Conservation (phyloP, 2,888 invertebrate species). For the Xanthia icteritia region DNA sequence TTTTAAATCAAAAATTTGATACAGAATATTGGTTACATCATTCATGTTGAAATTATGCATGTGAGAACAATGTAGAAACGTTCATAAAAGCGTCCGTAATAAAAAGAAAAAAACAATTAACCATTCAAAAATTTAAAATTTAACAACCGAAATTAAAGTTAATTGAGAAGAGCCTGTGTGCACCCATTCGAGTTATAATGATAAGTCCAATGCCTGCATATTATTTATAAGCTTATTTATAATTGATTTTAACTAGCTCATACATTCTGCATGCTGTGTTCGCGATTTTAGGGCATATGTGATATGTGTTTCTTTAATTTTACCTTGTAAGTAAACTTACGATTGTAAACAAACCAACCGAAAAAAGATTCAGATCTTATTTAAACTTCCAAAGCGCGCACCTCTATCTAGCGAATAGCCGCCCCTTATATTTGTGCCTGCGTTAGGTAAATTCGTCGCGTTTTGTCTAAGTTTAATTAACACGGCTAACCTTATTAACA, state of each 20-base stretch:
- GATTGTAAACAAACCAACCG: not conserved
- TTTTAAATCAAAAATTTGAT: no score
- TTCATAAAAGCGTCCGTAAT: no score
- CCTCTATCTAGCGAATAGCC: slow-evolving; percentile 8
- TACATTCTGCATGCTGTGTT: not conserved
- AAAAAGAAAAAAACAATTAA: no score
- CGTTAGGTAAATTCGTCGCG: slow-evolving; percentile 59
- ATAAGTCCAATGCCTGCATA: not conserved
- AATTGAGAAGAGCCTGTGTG: not conserved
- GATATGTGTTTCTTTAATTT: not conserved
- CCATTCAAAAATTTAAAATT: no score
- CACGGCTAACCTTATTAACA: slow-evolving; percentile 64
- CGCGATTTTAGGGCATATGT: not conserved
- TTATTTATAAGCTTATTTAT: not conserved
- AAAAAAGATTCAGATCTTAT: not conserved
- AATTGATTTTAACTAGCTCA: not conserved
- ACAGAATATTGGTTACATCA: no score
- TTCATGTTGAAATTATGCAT: no score
- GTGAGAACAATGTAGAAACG: no score
- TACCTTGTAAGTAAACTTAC: not conserved
- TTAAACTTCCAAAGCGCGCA: slow-evolving; percentile 24
- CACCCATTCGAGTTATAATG: no score
- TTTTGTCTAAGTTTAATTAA: slow-evolving; percentile 67
- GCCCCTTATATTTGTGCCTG: slow-evolving; percentile 44
- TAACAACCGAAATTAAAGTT: not conserved